Base-by-base conservation (phyloP, 2,888 invertebrate species). In the Leucozona laternaria region DNA sequence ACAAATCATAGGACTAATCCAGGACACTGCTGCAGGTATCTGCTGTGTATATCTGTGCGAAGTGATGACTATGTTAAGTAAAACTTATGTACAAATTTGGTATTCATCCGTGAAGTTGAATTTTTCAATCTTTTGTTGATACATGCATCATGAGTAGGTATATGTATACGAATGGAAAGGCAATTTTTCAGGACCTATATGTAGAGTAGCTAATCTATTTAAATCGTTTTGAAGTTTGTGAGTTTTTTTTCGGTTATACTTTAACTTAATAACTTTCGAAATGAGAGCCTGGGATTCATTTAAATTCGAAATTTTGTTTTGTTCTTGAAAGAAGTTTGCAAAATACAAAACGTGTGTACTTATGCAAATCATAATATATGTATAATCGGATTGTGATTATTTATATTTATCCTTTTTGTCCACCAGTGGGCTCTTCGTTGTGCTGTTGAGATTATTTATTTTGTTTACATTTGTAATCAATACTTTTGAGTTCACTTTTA, bases 311-410 rank as follows among this genome's bases (percentile, higher is more conserved):
- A 17, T 48, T 85, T 79, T 75, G 79, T 58, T 37, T 75, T 45
- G 55, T 45, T 28, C 10, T 3, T 17, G 62, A 62, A 60, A 40
- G 37, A 3, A 81, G 70, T 73, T 64, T 81, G 60, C 64, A 31
- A 55, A 34, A 20, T 75, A 68, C 31, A 60, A 22, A 55, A 66
- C 55, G 34, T 62, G 28, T 48, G 31, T 20, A 17, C 48, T 68
- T 60, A 78, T 77, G 77, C 34, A 76, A 68, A 68, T 31, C 31
- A 68, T 34, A 22, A n/a, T n/a, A n/a, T n/a, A n/a, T n/a, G n/a
- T 48, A 22, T 85, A 85, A 85, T 81, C 77, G 70, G 85, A 81
- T 85, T 85, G 62, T 50, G 37, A 81, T 76, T 84, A 53, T 53
- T 53, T 79, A 76, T 84, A 53, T 53, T 53, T 79, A 76, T 66